These are phyloP conservation scores for Lasioglossum vierecki DNA, from an alignment of 2,888 invertebrate species.

Conservation along the genomic window DNA sequence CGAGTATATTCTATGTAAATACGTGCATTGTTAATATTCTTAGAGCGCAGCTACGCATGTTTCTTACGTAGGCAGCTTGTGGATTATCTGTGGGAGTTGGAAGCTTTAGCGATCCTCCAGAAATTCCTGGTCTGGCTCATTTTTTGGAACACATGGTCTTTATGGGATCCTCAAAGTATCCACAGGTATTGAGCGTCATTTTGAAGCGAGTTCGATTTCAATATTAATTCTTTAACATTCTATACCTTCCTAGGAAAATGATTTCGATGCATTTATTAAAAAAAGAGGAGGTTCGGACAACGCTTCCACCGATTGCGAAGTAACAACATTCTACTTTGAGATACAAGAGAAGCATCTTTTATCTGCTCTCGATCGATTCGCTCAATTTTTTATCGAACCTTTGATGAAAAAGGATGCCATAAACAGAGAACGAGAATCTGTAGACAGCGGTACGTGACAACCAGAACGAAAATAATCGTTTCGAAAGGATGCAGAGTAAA, in stretches of 20 bases:
- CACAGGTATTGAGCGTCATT: constrained; percentile 86
- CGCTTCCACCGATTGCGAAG: constrained; percentile 94
- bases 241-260: constrained; percentile 77
- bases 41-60: constrained; percentile 29
- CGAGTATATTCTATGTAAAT: neutral
- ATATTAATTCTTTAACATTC: neutral
- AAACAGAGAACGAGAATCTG: constrained; percentile 93
- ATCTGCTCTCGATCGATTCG: constrained; percentile 93
- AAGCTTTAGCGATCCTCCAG: constrained; percentile 90
- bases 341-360: constrained; percentile 91
- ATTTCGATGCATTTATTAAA: constrained; percentile 83
- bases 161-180: constrained; percentile 96
- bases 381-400: constrained; percentile 94
- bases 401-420: constrained; percentile 94
- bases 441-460: constrained; percentile 90
- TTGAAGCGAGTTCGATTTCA: neutral
- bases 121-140: constrained; percentile 92
- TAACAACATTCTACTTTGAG: constrained; percentile 95
- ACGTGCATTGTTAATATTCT: constrained; percentile 31
- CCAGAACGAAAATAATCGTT: neutral
- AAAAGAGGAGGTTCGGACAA: constrained; percentile 94
- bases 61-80: constrained; percentile 87
- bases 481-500: neutral
- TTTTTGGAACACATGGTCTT: constrained; percentile 97
- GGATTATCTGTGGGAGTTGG: constrained; percentile 91